phyloP scores from a whole-genome alignment of 2,888 invertebrate species.

The Phengaris alcon region DNA sequence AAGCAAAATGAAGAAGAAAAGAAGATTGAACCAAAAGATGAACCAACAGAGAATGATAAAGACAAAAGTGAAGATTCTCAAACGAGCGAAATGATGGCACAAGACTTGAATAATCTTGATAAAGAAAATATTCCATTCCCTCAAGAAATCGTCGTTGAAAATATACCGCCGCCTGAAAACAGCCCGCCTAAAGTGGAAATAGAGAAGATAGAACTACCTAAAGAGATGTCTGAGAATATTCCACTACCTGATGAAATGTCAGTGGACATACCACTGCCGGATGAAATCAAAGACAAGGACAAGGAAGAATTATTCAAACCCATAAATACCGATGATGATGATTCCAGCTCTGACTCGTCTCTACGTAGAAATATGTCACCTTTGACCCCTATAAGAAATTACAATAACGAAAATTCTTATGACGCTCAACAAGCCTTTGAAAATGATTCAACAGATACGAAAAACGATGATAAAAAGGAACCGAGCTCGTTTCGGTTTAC shows the following conservation, averaged over 20 bases:
- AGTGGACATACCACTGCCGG: conserved; percentile 56
- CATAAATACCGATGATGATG: conserved; percentile 61
- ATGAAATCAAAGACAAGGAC: conserved; percentile 49
- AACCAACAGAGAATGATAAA: conserved; percentile 41
- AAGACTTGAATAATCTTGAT: conserved; percentile 55
- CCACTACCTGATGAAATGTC: conserved; percentile 42
- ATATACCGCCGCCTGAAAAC: conserved; percentile 53
- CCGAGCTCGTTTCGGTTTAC: conserved; percentile 66
- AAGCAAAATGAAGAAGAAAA: conserved; percentile 56
- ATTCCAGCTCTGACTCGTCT: conserved; percentile 68
- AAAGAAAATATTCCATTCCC: conserved; percentile 58
- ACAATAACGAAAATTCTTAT: conserved; percentile 71
- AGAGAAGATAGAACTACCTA: conserved; percentile 60
- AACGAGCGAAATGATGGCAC: conserved; percentile 61
- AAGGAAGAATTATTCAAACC: conserved; percentile 61
- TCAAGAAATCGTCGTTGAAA: conserved; percentile 61
- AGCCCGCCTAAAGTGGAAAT: conserved; percentile 67
- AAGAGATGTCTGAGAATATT: conserved; percentile 49
- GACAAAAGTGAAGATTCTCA: conserved; percentile 51
- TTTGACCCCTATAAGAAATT: conserved; percentile 70
- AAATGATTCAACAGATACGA: conserved; percentile 54
- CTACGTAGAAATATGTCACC: conserved; percentile 71
- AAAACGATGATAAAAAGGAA: conserved; percentile 56
- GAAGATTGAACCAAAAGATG: conserved; percentile 49
- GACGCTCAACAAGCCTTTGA: conserved; percentile 74